Base-by-base conservation (phyloP, 1,140 invertebrate species). In the Apis dorsata region DNA sequence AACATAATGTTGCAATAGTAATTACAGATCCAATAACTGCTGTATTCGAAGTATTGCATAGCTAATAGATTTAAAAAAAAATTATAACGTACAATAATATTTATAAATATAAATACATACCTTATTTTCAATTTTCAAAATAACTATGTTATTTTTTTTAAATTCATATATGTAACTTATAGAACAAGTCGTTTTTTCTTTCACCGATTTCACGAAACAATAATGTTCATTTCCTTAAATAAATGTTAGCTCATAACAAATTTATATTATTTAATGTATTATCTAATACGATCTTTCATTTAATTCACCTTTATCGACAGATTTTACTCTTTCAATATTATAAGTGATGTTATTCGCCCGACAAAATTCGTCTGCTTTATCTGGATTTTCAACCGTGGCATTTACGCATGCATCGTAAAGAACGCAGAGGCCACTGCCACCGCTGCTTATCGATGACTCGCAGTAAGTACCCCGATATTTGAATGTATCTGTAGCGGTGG, bases 401-500 rank as follows among this genome's bases (percentile, higher is more conserved):
- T 90, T 91, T 0, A 90, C 91, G 57, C 91, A 91, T 19, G 76
- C 55, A 57, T 87, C 83, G 44, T 90, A 91, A 5, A 90, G 76
- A 55, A 85, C 68, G 63, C 91, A 91, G 10, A 91, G 74, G 49
- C 82, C 85, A 62, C 86, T 89, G 9, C 87, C 86, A 11, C 86
- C 84, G 9, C 84, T 65, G 34, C 90, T 89, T 1, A 84, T 86
- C 28, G 91, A 90, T 17, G 88, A 91, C 62, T 91, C 90, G 71
- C 91, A 91, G 34, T 89, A 91, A 0, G 84, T 89, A 9, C 91
- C 91, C 17, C 85, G 88, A 74, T 91, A 91, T 51, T 86, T 80
- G 10, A 88, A 71, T 60, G 85, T 86, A 65, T 91, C 86, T 13
- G 76, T 44, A 0, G 85, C 84, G 17, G 84, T 90, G 19, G 83